Base-by-base conservation (phyloP, 2,113 vertebrate genomes). In the Tragulus kanchil region DNA sequence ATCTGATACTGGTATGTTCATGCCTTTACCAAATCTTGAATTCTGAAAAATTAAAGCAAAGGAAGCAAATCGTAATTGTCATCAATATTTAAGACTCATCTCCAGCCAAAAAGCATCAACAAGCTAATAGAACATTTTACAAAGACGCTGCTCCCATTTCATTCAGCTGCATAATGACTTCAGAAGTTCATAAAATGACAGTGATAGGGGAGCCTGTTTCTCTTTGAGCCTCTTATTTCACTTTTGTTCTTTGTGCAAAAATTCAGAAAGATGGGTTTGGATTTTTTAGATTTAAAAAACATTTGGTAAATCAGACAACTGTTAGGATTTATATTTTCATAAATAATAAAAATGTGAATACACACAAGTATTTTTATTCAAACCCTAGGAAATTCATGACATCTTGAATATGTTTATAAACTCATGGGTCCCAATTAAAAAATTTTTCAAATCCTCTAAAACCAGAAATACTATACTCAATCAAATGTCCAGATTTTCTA, bases 51-150 rank as follows among this genome's bases (percentile, higher is more conserved):
- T 96, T 94, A 95, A 97, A 96, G 83, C 89, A 96, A 71, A 90
- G 93, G 59, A 95, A 94, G 67, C 84, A 86, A 94, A 94, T 85
- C 96, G 83, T 89, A 95, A 96, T 97, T 97, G 94, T 98, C 95
- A 97, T 97, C 97, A 97, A 97, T 94, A 97, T 97, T 97, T 98
- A 96, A 97, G 89, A 97, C 93, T 87, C 75, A 71, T 95, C 67
- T 77, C 83, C 77, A 96, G 97, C 86, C 95, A 98, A 95, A 94
- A 98, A 69, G 64, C 84, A 83, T 97, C 96, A 96, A 97, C 89
- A 97, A 94, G 81, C 85, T 95, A 96, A 95, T 92, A 95, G 87
- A 97, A 93, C 75, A 78, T 73, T 97, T 96, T 96, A 90, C 31
- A 83, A 87, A 78, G 75, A 96, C 85, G 69, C 36, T 95, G 54